Percentiles rank a stretch among this genome's conserved stretches.
These are phyloP conservation scores for Cassiopea andromeda DNA, from an alignment of 30 jellyfish, hydroid and myxozoan genomes.

Conservation along the genomic window DNA sequence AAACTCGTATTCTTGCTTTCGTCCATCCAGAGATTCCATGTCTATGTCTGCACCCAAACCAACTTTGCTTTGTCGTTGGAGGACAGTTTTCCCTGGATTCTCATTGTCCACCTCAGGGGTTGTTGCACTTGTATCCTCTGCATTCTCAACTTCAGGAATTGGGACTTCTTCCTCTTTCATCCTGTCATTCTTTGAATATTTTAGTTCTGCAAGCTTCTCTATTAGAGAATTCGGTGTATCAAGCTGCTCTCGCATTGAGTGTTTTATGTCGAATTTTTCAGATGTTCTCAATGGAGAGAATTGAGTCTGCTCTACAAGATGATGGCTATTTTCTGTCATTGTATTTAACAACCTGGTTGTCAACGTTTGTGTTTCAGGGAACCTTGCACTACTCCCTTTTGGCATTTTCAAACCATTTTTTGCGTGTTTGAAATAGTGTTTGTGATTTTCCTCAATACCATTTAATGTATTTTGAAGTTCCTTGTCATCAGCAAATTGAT, in stretches of 20 bases:
- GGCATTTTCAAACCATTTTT: not conserved
- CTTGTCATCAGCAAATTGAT: not conserved
- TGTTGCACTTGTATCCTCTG: conserved; percentile 19
- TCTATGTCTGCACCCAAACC: conserved; percentile 38
- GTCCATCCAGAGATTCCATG: conserved; percentile 59
- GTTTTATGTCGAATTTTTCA: not conserved
- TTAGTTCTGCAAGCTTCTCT: conserved; percentile 56
- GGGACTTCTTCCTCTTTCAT: conserved; percentile 26
- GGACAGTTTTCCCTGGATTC: conserved; percentile 66
- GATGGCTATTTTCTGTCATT: conserved; percentile 52
- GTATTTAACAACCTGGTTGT: conserved; percentile 37
- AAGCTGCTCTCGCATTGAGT: conserved; percentile 2
- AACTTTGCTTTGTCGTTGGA: conserved; percentile 22
- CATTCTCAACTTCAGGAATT: conserved; percentile 16
- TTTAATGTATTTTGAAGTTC: not conserved
- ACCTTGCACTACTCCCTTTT: not conserved
- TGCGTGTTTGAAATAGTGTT: not conserved
- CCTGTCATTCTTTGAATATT: not conserved
- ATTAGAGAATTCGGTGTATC: conserved; percentile 43
- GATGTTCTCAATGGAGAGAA: not conserved
- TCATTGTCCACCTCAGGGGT: conserved; percentile 6
- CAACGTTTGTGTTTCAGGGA: not conserved
- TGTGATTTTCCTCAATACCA: not conserved
- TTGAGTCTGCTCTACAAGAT: conserved; percentile 17
- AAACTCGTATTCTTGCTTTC: conserved; percentile 21